A percentile compares a stretch with the other conserved stretches of the same genome.
Conservation (phyloP, 1,140 invertebrate species). For the Radopholus similis region DNA sequence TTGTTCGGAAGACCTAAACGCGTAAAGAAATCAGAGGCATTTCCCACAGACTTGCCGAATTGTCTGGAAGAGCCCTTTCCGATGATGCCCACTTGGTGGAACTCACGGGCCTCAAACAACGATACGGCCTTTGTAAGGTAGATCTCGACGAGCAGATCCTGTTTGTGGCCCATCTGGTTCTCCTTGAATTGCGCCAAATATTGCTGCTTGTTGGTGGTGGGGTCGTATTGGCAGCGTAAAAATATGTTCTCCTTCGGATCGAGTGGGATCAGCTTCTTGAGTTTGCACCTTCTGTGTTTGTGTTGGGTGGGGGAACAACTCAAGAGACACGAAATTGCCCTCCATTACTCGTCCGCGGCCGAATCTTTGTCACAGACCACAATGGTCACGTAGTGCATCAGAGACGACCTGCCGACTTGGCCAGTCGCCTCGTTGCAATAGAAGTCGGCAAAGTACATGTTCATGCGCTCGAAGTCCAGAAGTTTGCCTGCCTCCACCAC, state of each 20-base stretch:
- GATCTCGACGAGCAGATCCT: constrained; percentile 8
- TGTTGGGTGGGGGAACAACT: not conserved
- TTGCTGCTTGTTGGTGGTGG: not conserved
- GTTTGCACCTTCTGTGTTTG: not conserved
- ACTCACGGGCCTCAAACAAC: constrained; percentile 7
- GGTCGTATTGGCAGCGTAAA: constrained; percentile 1
- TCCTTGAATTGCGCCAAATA: not conserved
- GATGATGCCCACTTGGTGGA: constrained; percentile 3
- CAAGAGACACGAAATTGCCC: not conserved
- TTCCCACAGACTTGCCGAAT: not conserved
- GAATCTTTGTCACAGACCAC: constrained; percentile 35
- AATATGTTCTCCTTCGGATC: constrained; percentile 6
- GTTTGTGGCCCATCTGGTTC: not conserved
- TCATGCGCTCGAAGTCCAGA: constrained; percentile 20
- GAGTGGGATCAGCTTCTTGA: not conserved
- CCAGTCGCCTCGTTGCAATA: constrained; percentile 33
- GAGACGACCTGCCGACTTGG: not conserved
- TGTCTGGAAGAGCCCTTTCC: constrained; percentile 6
- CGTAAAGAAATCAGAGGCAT: not conserved
- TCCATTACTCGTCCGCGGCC: constrained; percentile 20
- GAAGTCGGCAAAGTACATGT: constrained; percentile 40
- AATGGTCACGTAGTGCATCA: constrained; percentile 40
- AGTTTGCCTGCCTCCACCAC: constrained; percentile 18
- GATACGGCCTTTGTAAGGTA: constrained; percentile 14
- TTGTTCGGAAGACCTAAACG: constrained; percentile 16